Evolutionary conservation across 2,113 vertebrate genomes (phyloP).

Genomic region (Sterna hirundo): DNA sequence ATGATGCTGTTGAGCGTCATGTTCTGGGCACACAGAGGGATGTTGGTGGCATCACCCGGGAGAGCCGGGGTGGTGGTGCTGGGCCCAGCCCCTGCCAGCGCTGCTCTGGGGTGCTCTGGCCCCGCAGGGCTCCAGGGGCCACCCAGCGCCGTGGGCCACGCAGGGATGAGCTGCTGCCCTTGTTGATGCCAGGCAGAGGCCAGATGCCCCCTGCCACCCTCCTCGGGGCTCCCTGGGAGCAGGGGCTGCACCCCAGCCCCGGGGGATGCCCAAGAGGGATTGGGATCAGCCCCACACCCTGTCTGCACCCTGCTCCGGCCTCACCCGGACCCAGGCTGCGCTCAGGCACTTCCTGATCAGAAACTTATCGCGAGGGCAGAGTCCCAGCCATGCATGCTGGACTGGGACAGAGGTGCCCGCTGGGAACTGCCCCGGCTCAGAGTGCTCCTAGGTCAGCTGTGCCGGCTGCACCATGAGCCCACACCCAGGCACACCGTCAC

Average conservation of each 20-base stretch:
- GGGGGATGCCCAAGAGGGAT: rapidly evolving
- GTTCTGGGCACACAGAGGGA: neutral
- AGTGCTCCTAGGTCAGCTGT: neutral
- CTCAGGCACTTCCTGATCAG: neutral
- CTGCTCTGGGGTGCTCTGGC: neutral
- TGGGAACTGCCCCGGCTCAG: rapidly evolving
- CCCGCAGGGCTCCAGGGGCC: neutral
- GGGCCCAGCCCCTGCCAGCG: neutral
- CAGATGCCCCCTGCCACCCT: rapidly evolving
- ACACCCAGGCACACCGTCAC: rapidly evolving
- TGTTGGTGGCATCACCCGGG: neutral
- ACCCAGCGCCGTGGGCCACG: rapidly evolving
- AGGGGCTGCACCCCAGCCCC: neutral
- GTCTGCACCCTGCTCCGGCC: neutral
- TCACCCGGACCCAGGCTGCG: neutral
- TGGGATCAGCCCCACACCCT: rapidly evolving
- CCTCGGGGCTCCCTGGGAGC: neutral
- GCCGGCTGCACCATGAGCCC: rapidly evolving
- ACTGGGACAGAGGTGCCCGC: neutral
- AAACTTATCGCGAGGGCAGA: neutral
- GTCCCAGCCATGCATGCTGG: neutral
- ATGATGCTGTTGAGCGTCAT: neutral
- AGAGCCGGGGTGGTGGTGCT: neutral
- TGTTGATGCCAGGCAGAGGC: rapidly evolving
- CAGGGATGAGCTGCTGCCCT: neutral